These are phyloP conservation scores for Rallus limicola DNA, from an alignment of 2,113 vertebrate genomes.

Conservation along the genomic window DNA sequence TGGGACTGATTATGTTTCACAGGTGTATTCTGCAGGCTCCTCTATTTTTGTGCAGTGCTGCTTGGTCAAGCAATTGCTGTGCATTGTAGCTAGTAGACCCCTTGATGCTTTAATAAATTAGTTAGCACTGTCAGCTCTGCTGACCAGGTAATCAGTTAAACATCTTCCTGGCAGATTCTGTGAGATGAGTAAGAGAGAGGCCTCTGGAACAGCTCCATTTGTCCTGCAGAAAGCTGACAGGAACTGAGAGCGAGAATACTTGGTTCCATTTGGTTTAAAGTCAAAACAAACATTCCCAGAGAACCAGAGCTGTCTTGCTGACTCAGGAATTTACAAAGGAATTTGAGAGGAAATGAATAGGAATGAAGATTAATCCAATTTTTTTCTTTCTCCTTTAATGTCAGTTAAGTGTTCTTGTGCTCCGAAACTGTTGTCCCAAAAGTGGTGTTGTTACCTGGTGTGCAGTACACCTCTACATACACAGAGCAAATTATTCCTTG, in stretches of 20 bases:
- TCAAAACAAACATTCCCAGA: neutral
- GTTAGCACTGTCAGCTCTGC: neutral
- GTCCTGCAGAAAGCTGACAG: neutral
- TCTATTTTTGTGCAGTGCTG: neutral
- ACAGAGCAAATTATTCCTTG: too few relatives aligned
- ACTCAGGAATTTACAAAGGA: neutral
- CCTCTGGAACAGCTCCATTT: neutral
- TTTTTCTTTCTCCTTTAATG: neutral
- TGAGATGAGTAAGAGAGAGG: neutral
- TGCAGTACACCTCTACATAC: too few relatives aligned
- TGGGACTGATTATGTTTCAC: neutral
- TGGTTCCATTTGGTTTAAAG: neutral
- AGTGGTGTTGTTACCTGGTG: too few relatives aligned
- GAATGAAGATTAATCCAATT: neutral
- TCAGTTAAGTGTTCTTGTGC: neutral
- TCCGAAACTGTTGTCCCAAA: neutral
- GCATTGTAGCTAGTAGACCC: neutral
- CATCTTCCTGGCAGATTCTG: neutral
- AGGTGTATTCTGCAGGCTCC: neutral
- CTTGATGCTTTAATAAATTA: neutral
- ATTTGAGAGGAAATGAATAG: neutral
- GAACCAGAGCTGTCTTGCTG: fast-evolving
- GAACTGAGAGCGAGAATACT: neutral
- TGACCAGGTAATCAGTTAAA: neutral
- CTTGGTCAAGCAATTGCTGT: neutral